A percentile compares a stretch with the other conserved stretches of the same genome.
These are phyloP conservation scores for Mechanitis messenoides DNA, from an alignment of 2,888 invertebrate genomes.

Conservation along the genomic window DNA sequence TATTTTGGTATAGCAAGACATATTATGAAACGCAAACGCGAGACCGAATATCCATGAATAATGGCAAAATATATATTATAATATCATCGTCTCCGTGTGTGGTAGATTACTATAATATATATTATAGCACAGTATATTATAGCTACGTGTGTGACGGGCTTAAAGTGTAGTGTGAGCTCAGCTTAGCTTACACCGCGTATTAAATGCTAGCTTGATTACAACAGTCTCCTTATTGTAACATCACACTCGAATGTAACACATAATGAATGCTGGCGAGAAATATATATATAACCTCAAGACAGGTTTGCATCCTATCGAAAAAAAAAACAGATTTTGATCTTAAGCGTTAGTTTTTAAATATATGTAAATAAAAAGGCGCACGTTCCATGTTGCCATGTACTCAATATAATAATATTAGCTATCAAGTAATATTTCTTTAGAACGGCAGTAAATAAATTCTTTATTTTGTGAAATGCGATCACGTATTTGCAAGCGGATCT, in stretches of 20 bases:
- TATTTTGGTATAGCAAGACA: no score
- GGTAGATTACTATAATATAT: no score
- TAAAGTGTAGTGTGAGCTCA: no score
- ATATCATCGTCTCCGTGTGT: no score
- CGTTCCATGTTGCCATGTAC: constrained; percentile 4
- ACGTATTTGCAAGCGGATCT: constrained; percentile 58
- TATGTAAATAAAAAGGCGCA: background rate
- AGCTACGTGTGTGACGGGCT: no score
- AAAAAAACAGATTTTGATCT: background rate
- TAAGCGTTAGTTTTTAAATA: background rate
- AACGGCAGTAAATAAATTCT: constrained; percentile 35
- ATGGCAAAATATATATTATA: no score
- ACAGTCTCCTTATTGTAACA: background rate
- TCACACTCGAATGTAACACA: background rate
- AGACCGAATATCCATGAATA: no score
- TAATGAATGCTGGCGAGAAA: background rate
- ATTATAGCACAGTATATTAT: no score
- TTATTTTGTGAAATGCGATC: constrained; percentile 46
- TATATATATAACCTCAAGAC: constrained; percentile 2
- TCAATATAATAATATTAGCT: constrained; percentile 12
- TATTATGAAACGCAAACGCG: no score
- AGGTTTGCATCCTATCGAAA: constrained; percentile 4
- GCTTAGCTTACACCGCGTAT: no score
- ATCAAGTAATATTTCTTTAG: constrained; percentile 29
- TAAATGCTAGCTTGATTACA: background rate